phyloP scores from a whole-genome alignment of 2,888 invertebrate genomes.

The Eurytoma californica region DNA sequence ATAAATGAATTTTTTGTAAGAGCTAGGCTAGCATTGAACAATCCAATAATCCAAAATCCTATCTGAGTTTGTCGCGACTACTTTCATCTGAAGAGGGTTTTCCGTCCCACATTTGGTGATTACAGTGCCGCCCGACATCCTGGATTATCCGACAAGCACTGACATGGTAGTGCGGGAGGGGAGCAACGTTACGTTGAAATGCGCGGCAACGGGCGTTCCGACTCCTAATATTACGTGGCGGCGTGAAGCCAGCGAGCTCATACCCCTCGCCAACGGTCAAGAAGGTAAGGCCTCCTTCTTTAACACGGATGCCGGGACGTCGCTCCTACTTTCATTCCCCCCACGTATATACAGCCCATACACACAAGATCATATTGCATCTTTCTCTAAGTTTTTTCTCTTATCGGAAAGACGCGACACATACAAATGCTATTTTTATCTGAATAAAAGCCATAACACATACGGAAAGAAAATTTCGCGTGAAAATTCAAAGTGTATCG shows the following conservation, averaged over 20 bases:
- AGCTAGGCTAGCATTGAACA: too few relatives aligned
- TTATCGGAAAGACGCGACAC: neutral
- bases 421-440: neutral
- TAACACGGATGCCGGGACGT: neutral
- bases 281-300: constrained; percentile 78
- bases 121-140: constrained; percentile 89
- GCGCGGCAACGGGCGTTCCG: constrained; percentile 93
- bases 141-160: constrained; percentile 88
- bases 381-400: neutral
- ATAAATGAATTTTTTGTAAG: too few relatives aligned
- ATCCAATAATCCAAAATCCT: too few relatives aligned
- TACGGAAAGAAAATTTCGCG: too few relatives aligned
- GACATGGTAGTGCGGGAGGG: constrained; percentile 93
- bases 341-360: neutral
- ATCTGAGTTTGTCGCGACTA: neutral
- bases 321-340: constrained; percentile 27
- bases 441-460: neutral
- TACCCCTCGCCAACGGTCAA: constrained; percentile 82
- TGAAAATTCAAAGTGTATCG: too few relatives aligned
- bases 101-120: constrained; percentile 28
- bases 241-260: constrained; percentile 85
- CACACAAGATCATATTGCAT: constrained; percentile 11
- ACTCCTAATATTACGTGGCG: constrained; percentile 88
- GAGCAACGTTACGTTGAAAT: constrained; percentile 88
- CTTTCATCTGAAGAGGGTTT: neutral